Evolutionary conservation across 2,888 invertebrate species (phyloP), one percentile per base, ranked within the genome.

Genomic region (Aphodius sticticus): DNA sequence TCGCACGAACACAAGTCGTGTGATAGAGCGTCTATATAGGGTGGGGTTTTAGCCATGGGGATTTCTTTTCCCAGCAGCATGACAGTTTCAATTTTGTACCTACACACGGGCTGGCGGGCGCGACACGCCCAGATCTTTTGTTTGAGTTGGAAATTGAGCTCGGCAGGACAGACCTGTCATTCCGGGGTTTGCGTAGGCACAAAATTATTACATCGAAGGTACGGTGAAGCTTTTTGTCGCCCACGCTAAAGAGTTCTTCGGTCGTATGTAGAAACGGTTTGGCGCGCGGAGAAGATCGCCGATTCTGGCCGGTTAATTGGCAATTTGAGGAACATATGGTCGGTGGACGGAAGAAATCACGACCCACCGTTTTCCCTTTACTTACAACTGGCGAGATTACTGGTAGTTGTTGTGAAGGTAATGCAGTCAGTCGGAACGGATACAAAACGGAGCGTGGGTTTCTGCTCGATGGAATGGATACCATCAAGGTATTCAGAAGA

Each of bases 51-150:
- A 53, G 26, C 26, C 26, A 26, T 26, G 53, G 53, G 53, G 53
- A 53, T 53, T 53, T 53, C 53, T 53, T 53, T 53, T 53, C 53
- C 53, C 53, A 53, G 53, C 53, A 53, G 53, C 53, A 53, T 53
- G 53, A 53, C 53, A 53, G 53, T 53, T 53, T 53, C 53, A 53
- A 53, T 53, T 53, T 53, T 53, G 53, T 53, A 53, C 53, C 53
- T 53, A 53, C 53, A 53, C 53, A 53, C 53, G 53, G 9, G 53
- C 53, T 53, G 53, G 53, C 26, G 26, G 26, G 26, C 26, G 26
- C 26, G 26, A 26, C 53, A 53, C 53, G 53, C 53, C 53, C 12
- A 7, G 53, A 53, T 53, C 53, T 53, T 53, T 53, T 53, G 53
- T 53, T 53, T 53, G 53, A 53, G 53, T 53, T 53, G 53, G 53